Conservation (phyloP, 1,140 invertebrate species). For the Bathynomus jamesi region DNA sequence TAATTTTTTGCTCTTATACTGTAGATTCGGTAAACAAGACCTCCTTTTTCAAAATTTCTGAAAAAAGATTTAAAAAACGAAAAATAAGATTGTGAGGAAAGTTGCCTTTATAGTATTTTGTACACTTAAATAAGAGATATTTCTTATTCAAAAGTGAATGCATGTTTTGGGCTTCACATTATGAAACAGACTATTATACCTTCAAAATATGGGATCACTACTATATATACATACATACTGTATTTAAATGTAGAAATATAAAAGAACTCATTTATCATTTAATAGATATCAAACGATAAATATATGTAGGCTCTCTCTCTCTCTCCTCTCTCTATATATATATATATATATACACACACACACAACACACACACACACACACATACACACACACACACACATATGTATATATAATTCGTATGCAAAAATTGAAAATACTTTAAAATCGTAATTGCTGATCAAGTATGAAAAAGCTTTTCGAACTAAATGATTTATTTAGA, state of each 20-base stretch:
- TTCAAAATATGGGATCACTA: neutral
- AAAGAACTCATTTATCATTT: no score
- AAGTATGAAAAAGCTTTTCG: no score
- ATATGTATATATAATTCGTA: neutral
- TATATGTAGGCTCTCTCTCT: no score
- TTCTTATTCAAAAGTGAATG: no score
- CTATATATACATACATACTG: neutral
- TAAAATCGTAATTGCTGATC: no score
- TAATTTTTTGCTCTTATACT: neutral
- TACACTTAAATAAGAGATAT: neutral
- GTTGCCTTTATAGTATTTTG: neutral
- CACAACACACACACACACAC: neutral
- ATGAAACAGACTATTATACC: neutral
- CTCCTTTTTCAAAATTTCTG: neutral
- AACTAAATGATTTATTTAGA: no score
- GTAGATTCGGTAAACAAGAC: neutral
- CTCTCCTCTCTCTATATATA: neutral
- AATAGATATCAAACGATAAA: no score
- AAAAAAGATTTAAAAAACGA: neutral
- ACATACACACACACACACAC: neutral
- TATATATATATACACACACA: neutral
- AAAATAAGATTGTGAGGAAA: neutral
- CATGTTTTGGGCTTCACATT: no score
- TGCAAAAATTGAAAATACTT: neutral
- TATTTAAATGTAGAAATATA: neutral